These are phyloP conservation scores for Corvus hawaiiensis DNA, from an alignment of 2,113 vertebrate species.

Conservation along the genomic window DNA sequence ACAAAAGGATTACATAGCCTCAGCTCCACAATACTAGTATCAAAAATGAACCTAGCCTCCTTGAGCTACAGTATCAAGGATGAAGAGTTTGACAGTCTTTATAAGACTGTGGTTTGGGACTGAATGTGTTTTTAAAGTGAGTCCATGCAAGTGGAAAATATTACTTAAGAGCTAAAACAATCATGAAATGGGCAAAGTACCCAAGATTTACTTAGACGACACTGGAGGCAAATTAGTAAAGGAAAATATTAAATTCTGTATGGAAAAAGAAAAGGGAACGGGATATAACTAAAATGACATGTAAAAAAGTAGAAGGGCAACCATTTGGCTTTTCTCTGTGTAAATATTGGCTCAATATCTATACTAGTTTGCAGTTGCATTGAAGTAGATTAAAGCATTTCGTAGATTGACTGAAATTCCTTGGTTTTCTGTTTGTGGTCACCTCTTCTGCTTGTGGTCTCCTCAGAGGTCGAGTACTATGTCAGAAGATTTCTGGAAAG, in stretches of 20 bases:
- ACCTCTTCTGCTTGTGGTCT: not conserved
- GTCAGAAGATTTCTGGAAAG: not conserved
- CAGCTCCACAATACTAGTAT: not conserved
- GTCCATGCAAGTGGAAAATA: not conserved
- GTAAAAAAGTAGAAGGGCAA: not conserved
- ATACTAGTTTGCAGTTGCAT: not conserved
- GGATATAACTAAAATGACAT: not conserved
- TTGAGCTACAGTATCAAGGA: not conserved
- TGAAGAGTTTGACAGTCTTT: not conserved
- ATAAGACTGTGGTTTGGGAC: constrained; percentile 12
- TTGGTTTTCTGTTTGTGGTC: not conserved
- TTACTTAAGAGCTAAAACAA: not conserved
- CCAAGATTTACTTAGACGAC: not conserved
- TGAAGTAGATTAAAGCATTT: not conserved
- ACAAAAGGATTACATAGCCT: not conserved
- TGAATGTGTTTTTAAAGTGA: not conserved
- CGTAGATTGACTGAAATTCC: not conserved
- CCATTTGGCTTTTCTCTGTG: not conserved
- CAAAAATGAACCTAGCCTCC: not conserved
- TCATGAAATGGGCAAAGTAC: not conserved
- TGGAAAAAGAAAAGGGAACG: not conserved
- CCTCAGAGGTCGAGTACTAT: not conserved
- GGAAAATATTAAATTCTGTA: not conserved
- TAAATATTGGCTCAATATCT: not conserved
- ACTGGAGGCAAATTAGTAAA: not conserved